Base-by-base conservation (phyloP, 2,113 vertebrate species). In the Vulpes vulpes region DNA sequence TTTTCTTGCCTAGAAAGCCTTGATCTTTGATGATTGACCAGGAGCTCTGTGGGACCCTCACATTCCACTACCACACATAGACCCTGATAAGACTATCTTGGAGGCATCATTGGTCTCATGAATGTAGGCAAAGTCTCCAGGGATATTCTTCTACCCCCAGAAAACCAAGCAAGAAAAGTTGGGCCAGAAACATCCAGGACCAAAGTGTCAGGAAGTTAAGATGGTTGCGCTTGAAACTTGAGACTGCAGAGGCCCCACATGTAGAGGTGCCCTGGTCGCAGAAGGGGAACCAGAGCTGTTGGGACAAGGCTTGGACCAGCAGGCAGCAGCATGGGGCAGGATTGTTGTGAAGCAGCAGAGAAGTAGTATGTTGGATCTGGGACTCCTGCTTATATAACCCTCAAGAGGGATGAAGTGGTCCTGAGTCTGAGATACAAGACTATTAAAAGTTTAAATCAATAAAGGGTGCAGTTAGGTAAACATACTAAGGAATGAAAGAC, bases 71-170 rank as follows among this genome's bases (percentile, higher is more conserved):
- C 53, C 55, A 32, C 65, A 83, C 19, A 51, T 57, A 76, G 65
- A 57, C 43, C 80, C n/a, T 95, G 35, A 17, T 62, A 95, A 67
- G 74, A 65, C 49, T 43, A 17, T 90, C 25, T 82, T 81, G 60
- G 27, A 69, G 55, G 5, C 19, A 82, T 91, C 69, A 15, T 38
- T 83, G 67, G 30, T 79, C 10, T 94, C 49, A 32, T 94, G 80
- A 89, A 92, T 94, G n/a, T 64, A 81, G 35, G 20, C 60, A 78
- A 25, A 88, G n/a, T 95, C 60, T 96, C 35, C 67, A 94, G 69
- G 49, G 38, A 91, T 60, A 91, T 53, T 86, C 49, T 86, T 92
- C 62, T 12, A 49, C n/a, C 10, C 25, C 59, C 23, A 30, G 8
- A 30, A 86, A 67, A n/a, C 57, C 59, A 95, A 71, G 32, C 49